Base-by-base conservation (phyloP, 1,140 invertebrate species). In the Nephila pilipes region DNA sequence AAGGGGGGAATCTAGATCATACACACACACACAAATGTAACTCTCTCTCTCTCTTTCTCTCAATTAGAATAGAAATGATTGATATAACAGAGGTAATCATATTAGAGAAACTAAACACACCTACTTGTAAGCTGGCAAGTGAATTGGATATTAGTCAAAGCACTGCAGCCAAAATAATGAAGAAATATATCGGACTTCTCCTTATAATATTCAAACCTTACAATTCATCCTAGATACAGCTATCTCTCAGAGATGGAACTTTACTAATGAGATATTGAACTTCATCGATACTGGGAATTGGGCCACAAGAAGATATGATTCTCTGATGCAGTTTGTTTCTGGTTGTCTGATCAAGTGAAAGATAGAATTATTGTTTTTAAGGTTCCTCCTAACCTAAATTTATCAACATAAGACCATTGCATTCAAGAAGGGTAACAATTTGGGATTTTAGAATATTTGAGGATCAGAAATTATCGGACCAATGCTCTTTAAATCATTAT, bases 91-190 rank as follows among this genome's bases (percentile, higher is more conserved):
- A 3, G n/a, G 46, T 58, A 14, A 85, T 58, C n/a, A 58, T 85
- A 25, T 10, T 54, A 85, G 25, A 85, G n/a, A 54, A 85, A 10
- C 54, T 8, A 85, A 57, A 54, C 46, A 36, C 55, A n/a, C 1
- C 81, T 3, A 25, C 25, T 85, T n/a, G 46, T 32, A 58, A 20
- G 18, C 14, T 85, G 54, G 55, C 55, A 85, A 85, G 10, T 58
- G 12, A 85, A 57, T 85, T 85, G 2, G 46, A 58, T 85, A 57
- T 85, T 22, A 85, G 54, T 58, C 1, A 54, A 20, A 85, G 54
- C n/a, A 54, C 81, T 85, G 81, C 54, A 85, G 81, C 54, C 54
- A 85, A 58, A 54, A 55, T 58, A 58, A n/a, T 85, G 38, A 85
- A 22, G 54, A 55, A 18, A 46, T 6, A 85, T 85, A 85, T 85